A percentile compares a stretch with the other conserved stretches of the same genome.
phyloP scores from a whole-genome alignment of 2,113 vertebrate species.

The Cettia cetti region DNA sequence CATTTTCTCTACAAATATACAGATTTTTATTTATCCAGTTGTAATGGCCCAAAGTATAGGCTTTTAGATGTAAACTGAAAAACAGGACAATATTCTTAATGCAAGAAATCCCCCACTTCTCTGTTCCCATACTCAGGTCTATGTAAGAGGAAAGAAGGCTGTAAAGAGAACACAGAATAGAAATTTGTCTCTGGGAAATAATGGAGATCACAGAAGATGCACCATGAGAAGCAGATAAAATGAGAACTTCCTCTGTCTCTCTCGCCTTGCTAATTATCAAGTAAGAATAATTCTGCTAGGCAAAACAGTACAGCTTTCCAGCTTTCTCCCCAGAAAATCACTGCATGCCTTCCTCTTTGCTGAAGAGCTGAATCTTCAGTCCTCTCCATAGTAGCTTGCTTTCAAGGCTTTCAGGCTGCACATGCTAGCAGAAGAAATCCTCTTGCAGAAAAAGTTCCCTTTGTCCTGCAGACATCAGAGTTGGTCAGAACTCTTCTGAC shows the following conservation, averaged over 20 bases:
- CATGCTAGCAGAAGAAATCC: not conserved
- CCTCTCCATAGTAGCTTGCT: not conserved
- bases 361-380: not conserved
- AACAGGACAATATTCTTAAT: not conserved
- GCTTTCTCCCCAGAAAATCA: not conserved
- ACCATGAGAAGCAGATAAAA: not conserved
- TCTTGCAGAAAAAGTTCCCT: not conserved
- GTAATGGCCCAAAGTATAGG: not conserved
- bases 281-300: not conserved
- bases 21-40: not conserved
- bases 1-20: not conserved
- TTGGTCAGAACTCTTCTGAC: not conserved
- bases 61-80: not conserved
- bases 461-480: not conserved
- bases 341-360: not conserved
- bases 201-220: rapidly evolving
- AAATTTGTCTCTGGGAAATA: not conserved
- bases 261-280: not conserved
- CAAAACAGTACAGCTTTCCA: not conserved
- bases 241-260: not conserved
- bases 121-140: not conserved
- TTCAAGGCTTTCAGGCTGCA: not conserved
- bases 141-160: not conserved
- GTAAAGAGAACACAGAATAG: not conserved
- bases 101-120: not conserved